These are phyloP conservation scores for Dromas ardeola DNA, from an alignment of 2,113 vertebrate species.

Conservation along the genomic window DNA sequence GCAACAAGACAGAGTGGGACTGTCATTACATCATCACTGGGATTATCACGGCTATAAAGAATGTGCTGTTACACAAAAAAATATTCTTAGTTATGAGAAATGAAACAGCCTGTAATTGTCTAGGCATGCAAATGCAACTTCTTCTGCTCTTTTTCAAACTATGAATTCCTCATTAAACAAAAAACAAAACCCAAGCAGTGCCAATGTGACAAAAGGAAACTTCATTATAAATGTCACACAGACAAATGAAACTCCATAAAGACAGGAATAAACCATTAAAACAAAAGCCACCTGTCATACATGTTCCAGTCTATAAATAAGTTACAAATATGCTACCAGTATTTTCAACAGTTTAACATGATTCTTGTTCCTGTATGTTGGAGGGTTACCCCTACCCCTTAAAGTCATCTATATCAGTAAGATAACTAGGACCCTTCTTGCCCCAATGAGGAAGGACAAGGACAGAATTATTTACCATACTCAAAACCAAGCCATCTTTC, in stretches of 20 bases:
- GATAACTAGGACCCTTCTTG: not conserved
- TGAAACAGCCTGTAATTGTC: no score
- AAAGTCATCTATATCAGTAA: not conserved
- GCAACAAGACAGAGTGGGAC: not conserved
- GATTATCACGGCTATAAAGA: not conserved
- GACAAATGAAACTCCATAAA: no score
- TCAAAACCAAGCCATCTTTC: not conserved
- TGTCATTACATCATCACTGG: not conserved
- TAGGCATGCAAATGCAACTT: no score
- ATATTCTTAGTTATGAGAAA: not conserved
- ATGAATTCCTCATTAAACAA: no score
- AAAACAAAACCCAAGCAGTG: no score
- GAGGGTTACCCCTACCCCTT: not conserved
- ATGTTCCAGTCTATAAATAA: not conserved
- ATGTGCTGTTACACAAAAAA: not conserved
- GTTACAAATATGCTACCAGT: not conserved
- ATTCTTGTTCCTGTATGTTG: not conserved
- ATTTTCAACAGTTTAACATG: not conserved
- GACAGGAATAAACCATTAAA: not conserved
- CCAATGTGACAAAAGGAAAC: no score
- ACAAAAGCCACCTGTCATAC: not conserved
- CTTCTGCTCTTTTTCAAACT: no score
- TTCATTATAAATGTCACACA: no score
- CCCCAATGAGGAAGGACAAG: not conserved
- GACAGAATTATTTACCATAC: not conserved